phyloP scores from a whole-genome alignment of 2,888 invertebrate species.

The Nephrotoma flavescens region DNA sequence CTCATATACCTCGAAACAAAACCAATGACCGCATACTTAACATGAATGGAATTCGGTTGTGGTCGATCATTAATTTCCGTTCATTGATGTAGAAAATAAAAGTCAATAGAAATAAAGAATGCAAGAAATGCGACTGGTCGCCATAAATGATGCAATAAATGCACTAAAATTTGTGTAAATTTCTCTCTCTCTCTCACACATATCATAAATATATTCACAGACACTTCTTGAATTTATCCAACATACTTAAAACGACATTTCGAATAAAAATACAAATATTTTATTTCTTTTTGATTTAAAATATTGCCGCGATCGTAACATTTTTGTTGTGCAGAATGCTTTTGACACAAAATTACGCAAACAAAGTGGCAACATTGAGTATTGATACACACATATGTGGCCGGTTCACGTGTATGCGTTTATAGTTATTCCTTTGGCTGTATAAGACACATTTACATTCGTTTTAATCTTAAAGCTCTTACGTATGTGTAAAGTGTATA shows the following conservation, averaged over 20 bases:
- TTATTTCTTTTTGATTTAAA: neutral
- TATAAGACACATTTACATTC: neutral
- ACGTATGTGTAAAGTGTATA: neutral
- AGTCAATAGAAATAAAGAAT: neutral
- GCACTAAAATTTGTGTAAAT: neutral
- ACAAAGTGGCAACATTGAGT: neutral
- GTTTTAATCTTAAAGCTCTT: neutral
- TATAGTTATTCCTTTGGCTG: neutral
- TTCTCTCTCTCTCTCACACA: neutral
- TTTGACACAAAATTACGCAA: neutral
- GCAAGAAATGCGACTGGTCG: neutral
- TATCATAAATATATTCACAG: neutral
- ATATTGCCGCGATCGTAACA: neutral
- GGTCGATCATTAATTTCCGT: neutral
- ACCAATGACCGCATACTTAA: neutral
- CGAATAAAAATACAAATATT: neutral
- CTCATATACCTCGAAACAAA: too few species aligned
- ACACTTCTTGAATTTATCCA: neutral
- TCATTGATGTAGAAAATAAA: neutral
- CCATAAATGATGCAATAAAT: neutral
- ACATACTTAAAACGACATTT: neutral
- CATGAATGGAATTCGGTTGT: neutral
- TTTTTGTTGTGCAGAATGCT: neutral
- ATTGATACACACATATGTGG: neutral
- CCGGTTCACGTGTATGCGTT: neutral